These are phyloP conservation scores for Chiloscyllium punctatum DNA, from an alignment of 2,797 vertebrate genomes.

Conservation along the genomic window DNA sequence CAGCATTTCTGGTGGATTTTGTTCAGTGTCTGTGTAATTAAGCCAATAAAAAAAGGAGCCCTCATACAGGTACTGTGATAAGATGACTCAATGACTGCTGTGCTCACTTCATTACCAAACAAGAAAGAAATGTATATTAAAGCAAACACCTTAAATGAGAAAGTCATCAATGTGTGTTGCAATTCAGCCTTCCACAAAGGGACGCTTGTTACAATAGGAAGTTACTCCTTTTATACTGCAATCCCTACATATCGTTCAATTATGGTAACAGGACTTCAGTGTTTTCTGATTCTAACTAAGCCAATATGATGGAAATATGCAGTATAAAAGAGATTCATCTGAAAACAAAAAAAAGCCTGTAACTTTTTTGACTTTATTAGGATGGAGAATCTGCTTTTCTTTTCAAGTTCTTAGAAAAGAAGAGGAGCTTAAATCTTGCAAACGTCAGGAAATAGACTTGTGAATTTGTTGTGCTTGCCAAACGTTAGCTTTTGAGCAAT, in stretches of 20 bases:
- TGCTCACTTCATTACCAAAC: neutral
- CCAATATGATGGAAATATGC: no score
- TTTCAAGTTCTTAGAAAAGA: neutral
- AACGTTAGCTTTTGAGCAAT: neutral
- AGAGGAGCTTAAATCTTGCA: neutral
- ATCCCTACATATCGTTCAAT: neutral
- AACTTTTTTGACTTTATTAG: neutral
- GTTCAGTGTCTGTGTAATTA: neutral
- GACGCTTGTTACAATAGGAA: slow-evolving; percentile 19
- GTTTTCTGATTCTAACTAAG: no score
- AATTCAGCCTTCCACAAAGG: neutral
- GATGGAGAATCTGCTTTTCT: neutral
- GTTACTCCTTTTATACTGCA: neutral
- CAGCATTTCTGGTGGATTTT: neutral
- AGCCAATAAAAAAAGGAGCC: neutral
- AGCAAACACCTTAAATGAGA: slow-evolving; percentile 7
- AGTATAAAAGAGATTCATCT: neutral
- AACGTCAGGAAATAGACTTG: neutral
- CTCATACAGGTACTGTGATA: neutral
- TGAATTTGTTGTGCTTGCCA: neutral
- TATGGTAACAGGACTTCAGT: no score
- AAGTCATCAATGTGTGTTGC: neutral
- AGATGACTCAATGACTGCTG: neutral
- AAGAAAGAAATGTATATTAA: slow-evolving; percentile 19
- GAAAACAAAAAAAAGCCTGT: neutral